These are phyloP conservation scores for Pteropus rufus DNA, from an alignment of 2,797 vertebrate species.

Conservation along the genomic window DNA sequence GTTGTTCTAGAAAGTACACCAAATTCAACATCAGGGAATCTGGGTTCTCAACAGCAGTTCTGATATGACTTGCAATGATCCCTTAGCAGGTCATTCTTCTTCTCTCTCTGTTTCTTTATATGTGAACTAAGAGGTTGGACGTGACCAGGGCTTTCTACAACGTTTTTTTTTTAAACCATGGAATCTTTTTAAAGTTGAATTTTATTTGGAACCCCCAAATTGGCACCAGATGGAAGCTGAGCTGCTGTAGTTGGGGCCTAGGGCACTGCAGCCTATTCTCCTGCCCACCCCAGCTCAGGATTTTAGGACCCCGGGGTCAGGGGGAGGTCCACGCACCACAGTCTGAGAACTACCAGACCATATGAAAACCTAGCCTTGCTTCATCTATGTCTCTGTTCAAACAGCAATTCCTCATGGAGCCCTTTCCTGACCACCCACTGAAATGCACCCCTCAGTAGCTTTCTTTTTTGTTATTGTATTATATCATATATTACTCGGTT, in stretches of 20 bases:
- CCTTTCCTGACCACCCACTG: neutral
- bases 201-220: neutral
- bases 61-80: accelerated
- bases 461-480: neutral
- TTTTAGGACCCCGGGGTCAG: neutral
- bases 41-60: neutral
- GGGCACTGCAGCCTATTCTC: accelerated
- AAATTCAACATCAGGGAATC: neutral
- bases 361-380: neutral
- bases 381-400: neutral
- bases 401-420: neutral
- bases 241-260: neutral
- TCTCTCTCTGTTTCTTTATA: neutral
- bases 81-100: neutral
- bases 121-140: neutral
- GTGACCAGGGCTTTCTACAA: neutral
- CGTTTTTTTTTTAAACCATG: neutral
- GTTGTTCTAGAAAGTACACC: neutral
- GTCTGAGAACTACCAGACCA: neutral
- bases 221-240: neutral
- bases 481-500: neutral
- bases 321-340: too few relatives aligned
- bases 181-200: neutral
- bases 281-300: neutral
- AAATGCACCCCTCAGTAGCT: neutral